Evolutionary conservation across 2,113 vertebrate species (phyloP), one percentile per base, ranked within the genome.

Genomic region (Chauna torquata): DNA sequence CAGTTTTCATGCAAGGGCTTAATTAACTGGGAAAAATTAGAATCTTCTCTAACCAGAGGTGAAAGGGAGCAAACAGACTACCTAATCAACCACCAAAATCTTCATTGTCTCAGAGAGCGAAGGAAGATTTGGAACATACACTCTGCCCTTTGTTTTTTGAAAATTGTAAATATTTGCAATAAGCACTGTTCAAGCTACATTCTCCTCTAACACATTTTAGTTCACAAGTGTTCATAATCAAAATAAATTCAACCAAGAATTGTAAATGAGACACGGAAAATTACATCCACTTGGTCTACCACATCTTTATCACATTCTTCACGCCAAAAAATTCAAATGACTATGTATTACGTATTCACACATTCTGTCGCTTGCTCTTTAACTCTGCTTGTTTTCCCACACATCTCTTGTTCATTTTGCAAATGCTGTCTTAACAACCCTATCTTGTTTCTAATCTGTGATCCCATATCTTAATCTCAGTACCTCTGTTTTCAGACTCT

Each of bases 381-480:
- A 95, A 83, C 88, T 94, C 59, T 23, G 27, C 88, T 86, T 94
- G 83, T 95, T 97, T 94, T 87, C 91, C 85, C 86, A 89, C 96
- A 90, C 52, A 44, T 64, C 61, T 84, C 92, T 94, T 87, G 88
- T 79, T 95, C 94, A 92, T 86, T 96, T 93, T 86, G 77, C 74
- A 86, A 88, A 90, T 19, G 34, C 45, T 57, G 16, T 52, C 77
- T 71, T 71, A 79, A 54, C n/a, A 59, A 36, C 57, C 45, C 71
- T 82, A 23, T 59, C 59, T 57, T 49, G 34, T 23, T 90, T 87
- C 40, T 61, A 27, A 62, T 57, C 77, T 61, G 16, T 36, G 25
- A 44, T 92, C 24, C 25, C 9, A 45, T 91, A 89, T 61, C 76
- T 69, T 38, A 36, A 25, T 36, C 66, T 72, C 69, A 28, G 20